Conservation (phyloP, 2,888 invertebrate species). For the Campaea margaritaria region DNA sequence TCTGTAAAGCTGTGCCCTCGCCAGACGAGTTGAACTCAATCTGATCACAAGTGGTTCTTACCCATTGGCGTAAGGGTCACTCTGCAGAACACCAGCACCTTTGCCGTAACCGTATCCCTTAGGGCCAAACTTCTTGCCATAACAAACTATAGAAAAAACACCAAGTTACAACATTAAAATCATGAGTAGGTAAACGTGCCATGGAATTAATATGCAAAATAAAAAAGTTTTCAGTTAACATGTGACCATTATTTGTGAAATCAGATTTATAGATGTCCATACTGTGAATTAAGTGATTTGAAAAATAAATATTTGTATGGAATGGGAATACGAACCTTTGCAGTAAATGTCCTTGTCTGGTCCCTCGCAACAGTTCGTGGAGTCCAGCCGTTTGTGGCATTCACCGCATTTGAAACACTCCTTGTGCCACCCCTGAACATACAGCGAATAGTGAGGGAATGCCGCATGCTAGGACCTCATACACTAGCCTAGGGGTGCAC, state of each 20-base stretch:
- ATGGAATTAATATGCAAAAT: constrained; percentile 41
- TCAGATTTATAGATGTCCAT: constrained; percentile 18
- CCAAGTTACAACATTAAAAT: constrained; percentile 54
- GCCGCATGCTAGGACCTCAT: constrained; percentile 67
- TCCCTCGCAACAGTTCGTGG: constrained; percentile 96
- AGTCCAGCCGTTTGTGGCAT: constrained; percentile 95
- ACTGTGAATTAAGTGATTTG: constrained; percentile 4
- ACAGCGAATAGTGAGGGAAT: constrained; percentile 72
- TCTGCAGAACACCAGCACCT: constrained; percentile 97
- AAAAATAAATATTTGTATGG: constrained; percentile 3
- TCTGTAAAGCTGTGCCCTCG: constrained; percentile 69
- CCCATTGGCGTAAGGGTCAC: constrained; percentile 94
- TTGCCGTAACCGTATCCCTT: constrained; percentile 99
- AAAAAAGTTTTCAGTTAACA: constrained; percentile 31
- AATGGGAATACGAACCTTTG: constrained; percentile 89
- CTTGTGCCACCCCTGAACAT: constrained; percentile 94
- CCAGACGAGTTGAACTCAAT: constrained; percentile 67
- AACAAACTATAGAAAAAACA: constrained; percentile 90
- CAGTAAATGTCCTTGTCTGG: constrained; percentile 98
- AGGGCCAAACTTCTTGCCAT: constrained; percentile 98
- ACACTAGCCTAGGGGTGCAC: constrained; percentile 56
- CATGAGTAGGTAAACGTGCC: constrained; percentile 43
- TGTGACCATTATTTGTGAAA: constrained; percentile 2
- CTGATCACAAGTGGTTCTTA: constrained; percentile 81
- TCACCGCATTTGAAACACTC: constrained; percentile 97